Percentiles rank a stretch among this genome's conserved stretches.
Conservation (phyloP, 2,797 vertebrate species). For the Neosilurus hyrtlii region DNA sequence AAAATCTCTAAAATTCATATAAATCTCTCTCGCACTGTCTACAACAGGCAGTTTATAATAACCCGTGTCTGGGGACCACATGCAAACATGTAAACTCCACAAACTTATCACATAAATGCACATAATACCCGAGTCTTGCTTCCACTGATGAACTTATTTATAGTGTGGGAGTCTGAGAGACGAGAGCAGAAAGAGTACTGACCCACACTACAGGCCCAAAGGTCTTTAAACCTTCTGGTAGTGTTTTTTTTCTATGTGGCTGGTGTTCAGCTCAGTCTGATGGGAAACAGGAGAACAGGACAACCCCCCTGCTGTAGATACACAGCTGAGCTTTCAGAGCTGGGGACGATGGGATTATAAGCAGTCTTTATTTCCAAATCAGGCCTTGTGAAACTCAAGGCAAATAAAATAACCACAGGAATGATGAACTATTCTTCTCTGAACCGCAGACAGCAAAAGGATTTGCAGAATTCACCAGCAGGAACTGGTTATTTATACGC, state of each 20-base stretch:
- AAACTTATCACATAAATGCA: not conserved
- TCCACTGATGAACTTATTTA: not conserved
- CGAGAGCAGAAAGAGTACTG: slow-evolving; percentile 11
- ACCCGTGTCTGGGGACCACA: not conserved
- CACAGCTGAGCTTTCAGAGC: not conserved
- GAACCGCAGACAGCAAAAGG: not conserved
- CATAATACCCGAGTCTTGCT: not conserved
- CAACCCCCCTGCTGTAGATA: slow-evolving; percentile 12
- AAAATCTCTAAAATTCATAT: not conserved
- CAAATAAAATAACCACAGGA: slow-evolving; percentile 26
- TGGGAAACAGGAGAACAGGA: not conserved
- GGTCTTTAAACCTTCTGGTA: slow-evolving; percentile 8
- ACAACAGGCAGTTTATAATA: not conserved
- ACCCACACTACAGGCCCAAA: slow-evolving; percentile 10
- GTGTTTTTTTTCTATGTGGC: not conserved
- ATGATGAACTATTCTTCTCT: slow-evolving; percentile 7
- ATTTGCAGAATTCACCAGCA: not conserved
- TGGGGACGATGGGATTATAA: not conserved
- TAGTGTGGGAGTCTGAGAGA: slow-evolving; percentile 12
- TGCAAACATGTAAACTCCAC: not conserved
- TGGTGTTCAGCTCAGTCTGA: slow-evolving; percentile 10
- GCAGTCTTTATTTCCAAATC: not conserved
- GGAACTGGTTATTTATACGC: not conserved
- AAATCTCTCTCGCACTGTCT: not conserved
- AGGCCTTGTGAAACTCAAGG: slow-evolving; percentile 4